Evolutionary conservation across 2,113 vertebrate genomes (phyloP), one percentile per base, ranked within the genome.

Genomic region (Amia ocellicauda): DNA sequence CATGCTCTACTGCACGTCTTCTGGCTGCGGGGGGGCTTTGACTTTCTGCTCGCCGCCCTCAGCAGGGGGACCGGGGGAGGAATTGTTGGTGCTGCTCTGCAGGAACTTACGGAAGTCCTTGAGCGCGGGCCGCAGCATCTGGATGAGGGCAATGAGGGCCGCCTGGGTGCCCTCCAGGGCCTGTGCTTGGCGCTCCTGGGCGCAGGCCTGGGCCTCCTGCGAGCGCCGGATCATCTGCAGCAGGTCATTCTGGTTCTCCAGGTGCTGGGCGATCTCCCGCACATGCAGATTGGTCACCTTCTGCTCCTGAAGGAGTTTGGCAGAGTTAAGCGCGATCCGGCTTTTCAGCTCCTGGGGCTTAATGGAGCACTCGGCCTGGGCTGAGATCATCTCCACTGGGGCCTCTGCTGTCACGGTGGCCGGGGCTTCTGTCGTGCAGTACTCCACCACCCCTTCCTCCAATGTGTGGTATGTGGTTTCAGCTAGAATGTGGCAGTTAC

Each of bases 131-230:
- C 93, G 83, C 47, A 98, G 88, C 78, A 98, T 92, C 81, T 98
- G 96, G 36, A 98, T 92, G 65, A 98, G 83, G 1, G 94, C 94
- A 0, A 94, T 92, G 55, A 98, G 85, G 0, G 94, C 93, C 0
- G 95, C 96, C 84, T 98, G 96, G 0, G 91, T 96, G 0, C 96
- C 95, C 60, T 98, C 96, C 86, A 98, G 92, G 29, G 96, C 96
- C 73, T 94, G 94, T 0, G 96, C 96, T 79, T 98, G 96, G 50
- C 95, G 80, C 58, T 98, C 96, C 81, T 98, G 96, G 1, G 96
- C 96, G 0, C 93, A 96, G 0, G 94, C 96, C 80, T 98, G 94
- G 0, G 95, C 91, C 70, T 98, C 96, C 83, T 97, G 96, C 0
- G 94, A 97, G 63, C 94, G 91, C 0, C 96, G 91, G 57, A 98